Evolutionary conservation across 2,888 invertebrate genomes (phyloP).

Genomic region (Spodoptera littoralis): DNA sequence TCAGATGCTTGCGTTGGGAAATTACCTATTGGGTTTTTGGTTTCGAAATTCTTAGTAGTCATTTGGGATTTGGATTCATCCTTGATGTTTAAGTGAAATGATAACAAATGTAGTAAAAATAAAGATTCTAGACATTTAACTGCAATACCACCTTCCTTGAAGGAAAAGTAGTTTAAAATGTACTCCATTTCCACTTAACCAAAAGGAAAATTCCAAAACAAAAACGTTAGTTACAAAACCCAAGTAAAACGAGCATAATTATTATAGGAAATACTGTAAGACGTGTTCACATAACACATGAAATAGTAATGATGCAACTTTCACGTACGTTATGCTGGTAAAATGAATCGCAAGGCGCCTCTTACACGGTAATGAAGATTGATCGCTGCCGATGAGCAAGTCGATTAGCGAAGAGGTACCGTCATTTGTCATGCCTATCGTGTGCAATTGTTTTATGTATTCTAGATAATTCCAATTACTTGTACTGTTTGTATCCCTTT

Average conservation of each 20-base stretch:
- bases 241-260: slow-evolving; percentile 21
- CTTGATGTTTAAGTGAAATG: no score
- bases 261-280: slow-evolving; percentile 46
- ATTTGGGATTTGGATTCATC: no score
- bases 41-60: no score
- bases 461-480: slow-evolving; percentile 16
- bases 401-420: slow-evolving; percentile 70
- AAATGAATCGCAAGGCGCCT: slow-evolving; percentile 81
- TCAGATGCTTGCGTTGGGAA: no score
- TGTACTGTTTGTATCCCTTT: slow-evolving; percentile 19
- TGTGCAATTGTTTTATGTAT: slow-evolving; percentile 52
- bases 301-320: slow-evolving; percentile 82
- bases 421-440: slow-evolving; percentile 65
- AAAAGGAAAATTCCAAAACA: not conserved
- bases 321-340: slow-evolving; percentile 78
- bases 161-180: not conserved
- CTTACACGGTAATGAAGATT: slow-evolving; percentile 86
- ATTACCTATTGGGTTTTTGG: no score
- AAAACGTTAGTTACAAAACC: slow-evolving; percentile 12
- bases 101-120: no score
- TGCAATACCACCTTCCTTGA: no score
- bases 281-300: slow-evolving; percentile 59
- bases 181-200: no score
- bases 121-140: no score
- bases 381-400: slow-evolving; percentile 75